Base-by-base conservation (phyloP, 2,113 vertebrate genomes). In the Rallus limicola region DNA sequence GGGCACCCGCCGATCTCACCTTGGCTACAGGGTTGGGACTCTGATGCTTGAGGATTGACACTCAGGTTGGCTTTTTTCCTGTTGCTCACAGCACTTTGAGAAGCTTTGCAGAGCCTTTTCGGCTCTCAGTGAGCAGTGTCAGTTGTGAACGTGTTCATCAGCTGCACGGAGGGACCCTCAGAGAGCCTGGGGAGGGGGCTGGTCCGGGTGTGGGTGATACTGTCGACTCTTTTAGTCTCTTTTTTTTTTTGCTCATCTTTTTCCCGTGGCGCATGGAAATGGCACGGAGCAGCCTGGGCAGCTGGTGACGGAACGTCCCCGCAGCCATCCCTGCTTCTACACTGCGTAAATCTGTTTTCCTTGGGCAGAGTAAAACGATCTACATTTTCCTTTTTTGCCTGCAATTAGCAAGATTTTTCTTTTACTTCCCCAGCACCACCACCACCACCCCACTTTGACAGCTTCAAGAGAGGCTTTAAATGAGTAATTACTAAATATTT, bases 401-500 rank as follows among this genome's bases (percentile, higher is more conserved):
- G 19, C 93, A 95, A 97, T 97, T 97, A 96, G 94, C 96, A 75
- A 76, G 94, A 94, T 58, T 97, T 97, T 96, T 97, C 88, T 95
- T 93, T 94, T 59, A 33, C 70, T 48, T 4, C 14, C 16, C 28
- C 55, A 46, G 44, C 44, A 46, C 44, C 44, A 46, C 44, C 44
- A 46, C 44, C 44, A 28, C 20, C 26, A 10, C 33, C 34, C 36
- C 79, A 56, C 93, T 93, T 95, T 97, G 97, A 98, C 96, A 97
- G 97, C 95, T 97, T 92, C 96, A 95, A 94, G 98, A 98, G 97
- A 84, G 97, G 97, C 98, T 98, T 97, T 97, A 97, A 98, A 97
- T 90, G 98, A 98, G 98, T 98, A 99, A 99, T 99, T 99, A 98
- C 97, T 97, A 98, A 98, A 98, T 98, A 98, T 98, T 98, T 98